Evolutionary conservation across 2,113 vertebrate genomes (phyloP), one percentile per base, ranked within the genome.

Genomic region (Tragelaphus buxtoni): DNA sequence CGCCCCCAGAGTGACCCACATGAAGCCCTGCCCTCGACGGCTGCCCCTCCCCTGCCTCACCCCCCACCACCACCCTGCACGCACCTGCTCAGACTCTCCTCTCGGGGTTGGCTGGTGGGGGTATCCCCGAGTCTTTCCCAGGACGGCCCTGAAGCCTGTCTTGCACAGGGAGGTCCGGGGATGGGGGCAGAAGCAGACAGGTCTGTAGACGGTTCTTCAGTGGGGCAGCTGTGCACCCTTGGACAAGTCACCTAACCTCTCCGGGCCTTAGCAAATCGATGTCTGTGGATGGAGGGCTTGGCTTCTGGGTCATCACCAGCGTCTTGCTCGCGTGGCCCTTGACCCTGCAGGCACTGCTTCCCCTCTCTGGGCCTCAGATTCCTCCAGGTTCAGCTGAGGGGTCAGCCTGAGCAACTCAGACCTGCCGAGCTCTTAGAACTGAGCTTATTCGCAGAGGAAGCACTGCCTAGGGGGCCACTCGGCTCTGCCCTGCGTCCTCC

Each of bases 381-480:
- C 80, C 69, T 26, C 51, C n/a, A 13, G 16, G 12, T 32, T 81
- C 81, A 11, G 53, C 72, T 45, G 18, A 81, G n/a, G 42, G 16
- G 53, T 47, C 3, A 1, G 9, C 4, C 24, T 76, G 5, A n/a
- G n/a, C 42, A 1, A 2, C 69, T 0, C 2, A 65, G n/a, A 35
- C 7, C 1, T 20, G 32, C 30, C 0, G 7, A 39, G 72, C 51
- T 69, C 65, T 32, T 10, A 18, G 94, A 60, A 35, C 55, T 16
- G 14, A 17, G 12, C 20, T 1, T 8, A 7, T 42, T 24, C 3
- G 0, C 42, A 28, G 9, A 17, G 18, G 42, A 74, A 56, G n/a
- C 1, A 0, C 4, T 1, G 12, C 12, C 60, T 22, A 1, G 3
- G 3, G 32, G 22, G 35, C 9, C 2, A 47, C 17, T 49, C 6